phyloP scores from a whole-genome alignment of 2,797 vertebrate genomes.

The Eleutherodactylus coqui region DNA sequence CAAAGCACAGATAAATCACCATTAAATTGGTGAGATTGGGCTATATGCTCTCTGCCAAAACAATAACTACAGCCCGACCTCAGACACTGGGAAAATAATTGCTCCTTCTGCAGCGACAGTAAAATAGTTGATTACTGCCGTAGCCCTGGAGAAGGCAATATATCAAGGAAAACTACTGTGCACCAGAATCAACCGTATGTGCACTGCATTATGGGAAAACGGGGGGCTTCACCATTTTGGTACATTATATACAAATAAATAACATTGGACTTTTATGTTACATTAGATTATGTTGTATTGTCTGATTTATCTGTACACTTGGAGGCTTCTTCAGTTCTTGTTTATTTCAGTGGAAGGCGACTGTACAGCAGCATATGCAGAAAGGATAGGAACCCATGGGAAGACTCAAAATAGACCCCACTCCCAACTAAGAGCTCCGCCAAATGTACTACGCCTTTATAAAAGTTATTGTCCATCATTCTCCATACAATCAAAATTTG shows the following conservation, averaged over 20 bases:
- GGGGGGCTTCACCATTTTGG: neutral
- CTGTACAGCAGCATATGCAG: no score
- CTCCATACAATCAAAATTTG: no score
- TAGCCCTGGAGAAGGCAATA: slow-evolving; percentile 14
- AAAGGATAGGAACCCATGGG: no score
- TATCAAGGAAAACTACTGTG: slow-evolving; percentile 1
- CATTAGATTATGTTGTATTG: no score
- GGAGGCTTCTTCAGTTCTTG: no score
- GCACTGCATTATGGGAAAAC: neutral
- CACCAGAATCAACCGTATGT: neutral
- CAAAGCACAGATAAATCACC: slow-evolving; percentile 18
- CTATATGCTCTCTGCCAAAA: neutral
- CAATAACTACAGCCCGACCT: neutral
- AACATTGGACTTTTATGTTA: neutral
- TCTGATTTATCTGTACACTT: neutral
- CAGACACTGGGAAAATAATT: slow-evolving; percentile 7
- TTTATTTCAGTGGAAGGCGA: no score
- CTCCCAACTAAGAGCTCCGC: no score
- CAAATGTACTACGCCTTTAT: no score
- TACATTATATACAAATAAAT: neutral
- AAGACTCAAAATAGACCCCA: no score
- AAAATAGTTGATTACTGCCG: neutral
- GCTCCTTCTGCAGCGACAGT: slow-evolving; percentile 6
- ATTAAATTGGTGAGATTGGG: neutral
- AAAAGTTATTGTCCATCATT: no score